Evolutionary conservation across 2,888 invertebrate genomes (phyloP).

Genomic region (Gibbula magus): DNA sequence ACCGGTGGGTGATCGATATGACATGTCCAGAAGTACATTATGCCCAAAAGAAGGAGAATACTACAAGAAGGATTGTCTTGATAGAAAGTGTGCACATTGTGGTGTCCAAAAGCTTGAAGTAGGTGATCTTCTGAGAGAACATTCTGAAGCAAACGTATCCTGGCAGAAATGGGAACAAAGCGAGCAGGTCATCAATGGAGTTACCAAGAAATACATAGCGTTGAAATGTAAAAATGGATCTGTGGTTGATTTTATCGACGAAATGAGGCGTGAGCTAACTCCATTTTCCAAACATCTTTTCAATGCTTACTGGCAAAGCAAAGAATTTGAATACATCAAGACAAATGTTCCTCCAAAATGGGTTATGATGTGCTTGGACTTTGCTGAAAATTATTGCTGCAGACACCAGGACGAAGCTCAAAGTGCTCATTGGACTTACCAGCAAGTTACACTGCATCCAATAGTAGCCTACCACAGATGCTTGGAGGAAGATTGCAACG

Average conservation of each 20-base stretch:
- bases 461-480: constrained; percentile 29
- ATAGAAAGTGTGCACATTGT: background rate
- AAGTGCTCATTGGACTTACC: constrained; percentile 32
- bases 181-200: background rate
- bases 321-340: constrained; percentile 1
- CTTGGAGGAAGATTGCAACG: background rate
- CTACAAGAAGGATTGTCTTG: background rate
- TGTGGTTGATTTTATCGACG: background rate
- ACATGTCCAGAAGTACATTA: background rate
- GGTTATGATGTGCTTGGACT: constrained; percentile 33
- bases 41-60: background rate
- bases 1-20: background rate
- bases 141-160: background rate
- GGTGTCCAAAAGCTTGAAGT: background rate
- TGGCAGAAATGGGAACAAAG: background rate
- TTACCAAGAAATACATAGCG: background rate
- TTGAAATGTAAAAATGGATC: too few relatives aligned
- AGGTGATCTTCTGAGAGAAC: background rate
- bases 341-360: background rate
- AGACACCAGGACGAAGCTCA: constrained; percentile 35
- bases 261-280: background rate
- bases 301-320: constrained; percentile 19
- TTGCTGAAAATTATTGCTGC: constrained; percentile 37
- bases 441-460: constrained; percentile 33
- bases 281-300: constrained; percentile 7